Percentiles rank a stretch among this genome's conserved stretches.
phyloP scores from a whole-genome alignment of 2,888 invertebrate genomes.

The Eurois occulta region DNA sequence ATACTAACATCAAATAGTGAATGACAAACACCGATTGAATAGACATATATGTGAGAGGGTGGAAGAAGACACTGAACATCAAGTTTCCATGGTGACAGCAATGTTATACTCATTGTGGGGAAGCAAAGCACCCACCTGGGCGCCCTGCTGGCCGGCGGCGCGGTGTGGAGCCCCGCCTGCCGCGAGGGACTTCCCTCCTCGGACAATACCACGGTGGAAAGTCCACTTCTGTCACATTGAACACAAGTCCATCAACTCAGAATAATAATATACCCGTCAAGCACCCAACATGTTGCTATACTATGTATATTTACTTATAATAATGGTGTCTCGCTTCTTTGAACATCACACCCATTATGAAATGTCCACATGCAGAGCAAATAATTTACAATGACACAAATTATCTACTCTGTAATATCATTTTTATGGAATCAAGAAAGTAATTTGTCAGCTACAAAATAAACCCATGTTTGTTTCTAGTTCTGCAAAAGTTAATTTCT shows the following conservation, averaged over 20 bases:
- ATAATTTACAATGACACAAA: conserved; percentile 62
- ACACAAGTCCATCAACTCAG: conserved; percentile 78
- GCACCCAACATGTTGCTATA: conserved; percentile 59
- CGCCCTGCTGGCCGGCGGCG: conserved; percentile 85
- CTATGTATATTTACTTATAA: conserved; percentile 41
- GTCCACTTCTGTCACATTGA: conserved; percentile 93
- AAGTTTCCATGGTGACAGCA: conserved; percentile 73
- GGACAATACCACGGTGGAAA: conserved; percentile 94
- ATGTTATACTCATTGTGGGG: conserved; percentile 73
- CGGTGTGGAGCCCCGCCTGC: conserved; percentile 87
- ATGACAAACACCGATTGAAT: conserved; percentile 68
- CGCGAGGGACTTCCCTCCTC: conserved; percentile 92
- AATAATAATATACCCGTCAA: conserved; percentile 60
- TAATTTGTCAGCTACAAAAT: conserved; percentile 30
- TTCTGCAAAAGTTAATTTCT: conserved; percentile 54
- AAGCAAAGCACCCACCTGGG: conserved; percentile 89
- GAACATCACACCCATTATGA: conserved; percentile 48
- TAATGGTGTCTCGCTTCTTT: conserved; percentile 38
- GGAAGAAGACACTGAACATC: conserved; percentile 82
- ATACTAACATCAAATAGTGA: conserved; percentile 71
- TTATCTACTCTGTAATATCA: conserved; percentile 38
- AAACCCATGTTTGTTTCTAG: conserved; percentile 31
- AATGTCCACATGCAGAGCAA: conserved; percentile 74
- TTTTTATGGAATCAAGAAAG: conserved; percentile 26
- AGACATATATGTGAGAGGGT: conserved; percentile 70